Conservation (phyloP, 2,888 invertebrate genomes). For the Torymus tubicola region DNA sequence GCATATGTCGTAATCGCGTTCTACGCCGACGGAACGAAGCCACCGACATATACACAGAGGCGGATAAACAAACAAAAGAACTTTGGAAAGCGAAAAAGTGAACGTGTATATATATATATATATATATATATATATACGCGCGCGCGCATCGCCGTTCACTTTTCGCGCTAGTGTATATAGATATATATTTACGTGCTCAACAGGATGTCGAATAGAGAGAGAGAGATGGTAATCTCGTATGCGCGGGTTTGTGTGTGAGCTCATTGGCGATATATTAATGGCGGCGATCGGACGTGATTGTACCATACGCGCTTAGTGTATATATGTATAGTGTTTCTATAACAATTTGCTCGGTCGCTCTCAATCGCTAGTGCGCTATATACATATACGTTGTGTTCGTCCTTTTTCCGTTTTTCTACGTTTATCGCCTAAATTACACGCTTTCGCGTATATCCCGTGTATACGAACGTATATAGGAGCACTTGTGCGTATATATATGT, state of each 20-base stretch:
- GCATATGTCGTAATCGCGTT: conserved; percentile 13
- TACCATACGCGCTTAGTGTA: too few relatives aligned
- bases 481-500: too few relatives aligned
- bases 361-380: conserved; percentile 14
- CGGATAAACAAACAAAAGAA: conserved; percentile 46
- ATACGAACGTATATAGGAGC: too few relatives aligned
- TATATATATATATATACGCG: too few relatives aligned
- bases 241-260: conserved; percentile 9
- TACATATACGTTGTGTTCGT: too few relatives aligned
- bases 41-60: not conserved
- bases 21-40: conserved; percentile 9
- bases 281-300: conserved; percentile 30
- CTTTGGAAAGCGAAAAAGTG: conserved; percentile 20
- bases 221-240: conserved; percentile 51
- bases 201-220: conserved; percentile 38
- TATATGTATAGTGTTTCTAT: too few relatives aligned
- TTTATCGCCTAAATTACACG: conserved; percentile 19
- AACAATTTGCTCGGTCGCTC: conserved; percentile 41
- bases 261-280: conserved; percentile 40
- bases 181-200: not conserved
- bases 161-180: too few relatives aligned
- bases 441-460: conserved; percentile 27
- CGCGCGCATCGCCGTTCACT: too few relatives aligned
- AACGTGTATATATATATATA: too few relatives aligned
- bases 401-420: not conserved